These are phyloP conservation scores for Xestia xanthographa DNA, from an alignment of 2,888 invertebrate genomes.

Conservation along the genomic window DNA sequence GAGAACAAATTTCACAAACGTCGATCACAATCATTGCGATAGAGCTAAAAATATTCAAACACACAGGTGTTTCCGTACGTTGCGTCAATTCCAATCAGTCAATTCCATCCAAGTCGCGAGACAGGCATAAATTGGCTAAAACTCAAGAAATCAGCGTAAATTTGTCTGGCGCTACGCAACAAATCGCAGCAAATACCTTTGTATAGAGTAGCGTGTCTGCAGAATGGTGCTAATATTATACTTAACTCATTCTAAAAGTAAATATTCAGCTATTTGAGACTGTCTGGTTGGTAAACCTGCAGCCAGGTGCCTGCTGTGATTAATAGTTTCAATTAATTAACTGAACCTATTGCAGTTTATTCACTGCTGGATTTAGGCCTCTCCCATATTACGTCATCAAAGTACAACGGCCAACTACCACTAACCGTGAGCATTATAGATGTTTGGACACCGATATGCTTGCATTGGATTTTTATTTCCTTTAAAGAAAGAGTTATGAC, in stretches of 20 bases:
- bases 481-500: background rate
- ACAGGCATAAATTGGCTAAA: slow-evolving; percentile 49
- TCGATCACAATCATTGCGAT: background rate
- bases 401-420: background rate
- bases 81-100: slow-evolving; percentile 37
- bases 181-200: slow-evolving; percentile 21
- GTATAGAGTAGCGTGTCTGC: slow-evolving; percentile 16
- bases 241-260: slow-evolving; percentile 40
- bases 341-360: slow-evolving; percentile 27
- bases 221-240: slow-evolving; percentile 36
- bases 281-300: slow-evolving; percentile 43
- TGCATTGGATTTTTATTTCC: background rate
- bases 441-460: background rate
- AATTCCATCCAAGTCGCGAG: slow-evolving; percentile 20
- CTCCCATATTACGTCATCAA: slow-evolving; percentile 31
- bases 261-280: slow-evolving; percentile 41
- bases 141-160: slow-evolving; percentile 54
- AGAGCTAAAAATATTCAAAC: background rate
- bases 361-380: slow-evolving; percentile 22
- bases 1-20: background rate
- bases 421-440: background rate
- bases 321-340: slow-evolving; percentile 53
- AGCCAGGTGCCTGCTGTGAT: slow-evolving; percentile 50
- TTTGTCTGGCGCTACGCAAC: slow-evolving; percentile 36
- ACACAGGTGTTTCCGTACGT: slow-evolving; percentile 16